phyloP scores from a whole-genome alignment of 2,888 invertebrate species.

The Crematogaster levior region DNA sequence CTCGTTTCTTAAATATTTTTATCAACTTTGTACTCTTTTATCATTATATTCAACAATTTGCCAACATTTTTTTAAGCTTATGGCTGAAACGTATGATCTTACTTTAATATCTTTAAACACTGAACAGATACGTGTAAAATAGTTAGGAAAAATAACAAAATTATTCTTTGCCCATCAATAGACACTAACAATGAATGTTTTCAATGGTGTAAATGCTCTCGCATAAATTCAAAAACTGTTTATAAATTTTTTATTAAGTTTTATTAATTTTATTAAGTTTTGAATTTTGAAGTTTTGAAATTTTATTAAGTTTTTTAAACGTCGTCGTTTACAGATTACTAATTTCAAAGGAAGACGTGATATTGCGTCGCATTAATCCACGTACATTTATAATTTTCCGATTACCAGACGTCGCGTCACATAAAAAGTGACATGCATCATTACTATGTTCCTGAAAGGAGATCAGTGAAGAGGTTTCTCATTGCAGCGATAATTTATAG shows the following conservation, averaged over 20 bases:
- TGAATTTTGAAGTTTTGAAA: too few relatives aligned
- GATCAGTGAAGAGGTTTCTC: slow-evolving; percentile 40
- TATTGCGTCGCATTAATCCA: neutral
- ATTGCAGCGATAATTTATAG: slow-evolving; percentile 69
- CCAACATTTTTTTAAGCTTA: neutral
- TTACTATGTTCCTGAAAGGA: slow-evolving; percentile 56
- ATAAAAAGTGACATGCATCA: slow-evolving; percentile 43
- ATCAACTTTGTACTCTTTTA: neutral
- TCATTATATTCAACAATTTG: neutral
- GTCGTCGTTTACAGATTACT: neutral
- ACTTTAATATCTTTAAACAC: neutral
- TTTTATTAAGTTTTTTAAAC: neutral
- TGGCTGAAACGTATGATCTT: neutral
- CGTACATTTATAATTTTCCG: slow-evolving; percentile 28
- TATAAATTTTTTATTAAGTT: neutral
- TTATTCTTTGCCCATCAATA: neutral
- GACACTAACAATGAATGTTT: neutral
- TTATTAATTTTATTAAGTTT: too few relatives aligned
- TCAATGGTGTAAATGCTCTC: neutral
- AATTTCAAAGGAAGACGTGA: neutral
- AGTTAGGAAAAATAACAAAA: neutral
- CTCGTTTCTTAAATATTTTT: neutral
- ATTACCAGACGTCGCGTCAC: slow-evolving; percentile 26
- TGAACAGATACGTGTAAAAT: neutral
- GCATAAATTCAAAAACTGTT: neutral